Evolutionary conservation across 2,888 invertebrate species (phyloP), one percentile per base, ranked within the genome.

Genomic region (Chirona hameri): DNA sequence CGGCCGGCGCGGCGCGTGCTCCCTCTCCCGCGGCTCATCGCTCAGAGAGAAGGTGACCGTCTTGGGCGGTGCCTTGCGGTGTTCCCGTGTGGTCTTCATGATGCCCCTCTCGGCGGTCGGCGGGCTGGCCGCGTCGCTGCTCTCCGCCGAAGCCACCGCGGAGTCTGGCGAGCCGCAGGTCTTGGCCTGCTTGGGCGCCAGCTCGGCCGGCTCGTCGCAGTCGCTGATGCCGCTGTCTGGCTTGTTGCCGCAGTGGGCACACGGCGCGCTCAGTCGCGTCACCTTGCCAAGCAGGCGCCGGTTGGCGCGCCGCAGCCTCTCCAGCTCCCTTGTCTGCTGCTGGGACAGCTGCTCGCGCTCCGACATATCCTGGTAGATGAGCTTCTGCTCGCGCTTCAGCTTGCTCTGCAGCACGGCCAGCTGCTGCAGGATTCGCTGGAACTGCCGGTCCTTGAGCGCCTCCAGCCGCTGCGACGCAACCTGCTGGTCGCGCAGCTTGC

Each of bases 291-390:
- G 83, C 76, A 69, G 81, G 10, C 82, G 82, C n/a, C 46, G 80
- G 31, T 84, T 83, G 27, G 27, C 4, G 52, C 80, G 80, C 52
- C 80, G 80, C 65, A 84, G 82, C n/a, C 91, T 91, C 18, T 91
- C 89, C 84, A 94, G 93, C 88, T 93, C 92, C 84, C 91, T 90
- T 86, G 91, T 91, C 87, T 93, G 94, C 83, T 91, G 90, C 86
- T 91, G 91, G 84, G 93, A 93, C 81, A 93, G 91, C 86, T 91
- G 91, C 87, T 94, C 93, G 87, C 93, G 93, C 86, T 93, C 93
- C 84, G 91, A 90, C 29, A 94, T 89, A 81, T 92, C 90, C 83
- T 91, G 91, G 83, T 91, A 90, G 85, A 94, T 93, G 86, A 91
- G 91, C 86, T 92, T 92, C 87, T 94, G 93, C 87, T 94, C 94